phyloP scores from a whole-genome alignment of 1,140 invertebrate species.

The Ostrea denselamellosa region DNA sequence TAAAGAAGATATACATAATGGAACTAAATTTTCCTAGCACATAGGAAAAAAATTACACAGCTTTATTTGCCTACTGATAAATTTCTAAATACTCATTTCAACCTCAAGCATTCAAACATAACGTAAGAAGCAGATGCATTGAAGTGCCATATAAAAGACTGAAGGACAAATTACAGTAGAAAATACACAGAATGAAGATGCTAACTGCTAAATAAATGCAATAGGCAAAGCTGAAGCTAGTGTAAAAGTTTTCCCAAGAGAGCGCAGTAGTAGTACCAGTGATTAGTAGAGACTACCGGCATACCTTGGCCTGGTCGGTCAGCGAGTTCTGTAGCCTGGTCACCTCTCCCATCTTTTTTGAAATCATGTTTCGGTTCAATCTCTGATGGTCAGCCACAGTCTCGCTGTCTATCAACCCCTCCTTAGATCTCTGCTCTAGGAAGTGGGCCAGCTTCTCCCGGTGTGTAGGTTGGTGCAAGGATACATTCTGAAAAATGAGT shows the following conservation, averaged over 20 bases:
- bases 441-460: constrained; percentile 51
- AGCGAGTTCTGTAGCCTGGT: constrained; percentile 71
- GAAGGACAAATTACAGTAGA: too few species aligned
- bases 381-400: constrained; percentile 63
- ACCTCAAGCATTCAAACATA: too few species aligned
- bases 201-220: too few species aligned
- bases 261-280: neutral
- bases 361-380: constrained; percentile 58
- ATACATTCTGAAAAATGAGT: neutral
- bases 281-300: neutral
- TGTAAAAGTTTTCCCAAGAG: neutral
- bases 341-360: constrained; percentile 73
- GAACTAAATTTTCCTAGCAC: neutral
- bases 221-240: neutral
- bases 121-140: too few species aligned
- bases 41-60: neutral
- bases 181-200: neutral
- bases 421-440: constrained; percentile 64
- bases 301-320: constrained; percentile 72
- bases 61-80: neutral
- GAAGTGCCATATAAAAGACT: too few species aligned
- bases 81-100: neutral
- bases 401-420: constrained; percentile 62
- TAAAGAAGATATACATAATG: neutral
- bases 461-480: constrained; percentile 52